Percentiles rank a stretch among this genome's conserved stretches.
Conservation (phyloP, 2,797 vertebrate genomes). For the Anisognathus igniventris region DNA sequence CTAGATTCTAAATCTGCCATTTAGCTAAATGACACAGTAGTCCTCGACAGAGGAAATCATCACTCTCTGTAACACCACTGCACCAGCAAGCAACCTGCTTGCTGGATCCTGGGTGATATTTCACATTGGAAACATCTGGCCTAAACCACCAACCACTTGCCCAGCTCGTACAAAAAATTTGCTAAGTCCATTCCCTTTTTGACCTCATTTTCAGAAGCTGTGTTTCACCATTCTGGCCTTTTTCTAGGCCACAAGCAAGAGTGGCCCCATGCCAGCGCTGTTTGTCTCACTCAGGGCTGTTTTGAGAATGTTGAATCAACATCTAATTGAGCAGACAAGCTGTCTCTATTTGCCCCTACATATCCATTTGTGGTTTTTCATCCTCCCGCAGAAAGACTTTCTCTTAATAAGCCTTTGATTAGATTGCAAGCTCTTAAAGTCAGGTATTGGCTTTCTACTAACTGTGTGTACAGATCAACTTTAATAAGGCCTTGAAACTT, state of each 20-base stretch:
- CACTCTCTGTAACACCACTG: not conserved
- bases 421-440: constrained; percentile 36
- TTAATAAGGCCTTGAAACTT: constrained; percentile 17
- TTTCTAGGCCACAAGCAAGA: not conserved
- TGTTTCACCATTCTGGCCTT: not conserved
- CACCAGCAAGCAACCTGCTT: not conserved
- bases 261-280: not conserved
- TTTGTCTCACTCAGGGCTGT: constrained; percentile 17
- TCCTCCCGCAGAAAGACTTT: not conserved
- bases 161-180: not conserved
- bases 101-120: not conserved
- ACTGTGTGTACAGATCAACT: constrained; percentile 29
- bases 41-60: not conserved
- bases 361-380: constrained; percentile 50
- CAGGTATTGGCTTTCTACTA: constrained; percentile 29
- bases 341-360: constrained; percentile 44
- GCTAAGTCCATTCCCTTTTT: not conserved
- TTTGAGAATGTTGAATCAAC: constrained; percentile 28
- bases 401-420: constrained; percentile 34
- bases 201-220: constrained; percentile 1
- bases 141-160: not conserved
- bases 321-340: constrained; percentile 60
- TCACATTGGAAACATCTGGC: not conserved
- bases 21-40: not conserved
- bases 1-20: not conserved